Conservation (phyloP, 2,797 vertebrate genomes). For the Eupleurogrammus muticus region DNA sequence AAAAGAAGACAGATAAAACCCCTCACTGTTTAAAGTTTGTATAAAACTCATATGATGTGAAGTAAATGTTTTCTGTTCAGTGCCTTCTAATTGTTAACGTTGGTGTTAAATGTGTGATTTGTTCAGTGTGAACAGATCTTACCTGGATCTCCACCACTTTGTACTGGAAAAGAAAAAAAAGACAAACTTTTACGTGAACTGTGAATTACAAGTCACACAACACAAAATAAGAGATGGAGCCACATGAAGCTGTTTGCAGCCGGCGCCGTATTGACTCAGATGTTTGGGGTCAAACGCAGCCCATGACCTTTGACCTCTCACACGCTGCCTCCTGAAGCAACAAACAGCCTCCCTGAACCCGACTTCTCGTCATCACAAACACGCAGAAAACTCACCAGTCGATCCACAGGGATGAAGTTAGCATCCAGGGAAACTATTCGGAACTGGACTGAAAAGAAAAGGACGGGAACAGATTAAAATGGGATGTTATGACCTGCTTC, state of each 20-base stretch:
- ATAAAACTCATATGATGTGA: no score
- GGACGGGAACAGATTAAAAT: not conserved
- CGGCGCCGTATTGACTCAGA: slow-evolving; percentile 77
- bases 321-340: slow-evolving; percentile 71
- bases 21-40: no score
- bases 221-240: no score
- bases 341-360: slow-evolving; percentile 71
- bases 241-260: no score
- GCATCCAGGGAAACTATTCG: slow-evolving; percentile 83
- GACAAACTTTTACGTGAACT: slow-evolving; percentile 6
- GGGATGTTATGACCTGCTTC: no score
- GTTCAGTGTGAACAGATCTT: slow-evolving; percentile 37
- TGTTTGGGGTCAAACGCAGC: slow-evolving; percentile 73
- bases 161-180: slow-evolving; percentile 71
- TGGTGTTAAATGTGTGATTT: no score
- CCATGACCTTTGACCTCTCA: slow-evolving; percentile 51
- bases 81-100: no score
- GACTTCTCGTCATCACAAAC: no score
- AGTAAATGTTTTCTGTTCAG: no score
- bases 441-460: slow-evolving; percentile 80
- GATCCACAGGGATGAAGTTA: slow-evolving; percentile 69
- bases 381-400: slow-evolving; percentile 73
- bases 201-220: no score
- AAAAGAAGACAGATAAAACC: no score
- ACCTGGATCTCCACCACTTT: slow-evolving; percentile 75